Evolutionary conservation across 2,888 invertebrate species (phyloP), one percentile per base, ranked within the genome.

Genomic region (Xiphydria camelus): DNA sequence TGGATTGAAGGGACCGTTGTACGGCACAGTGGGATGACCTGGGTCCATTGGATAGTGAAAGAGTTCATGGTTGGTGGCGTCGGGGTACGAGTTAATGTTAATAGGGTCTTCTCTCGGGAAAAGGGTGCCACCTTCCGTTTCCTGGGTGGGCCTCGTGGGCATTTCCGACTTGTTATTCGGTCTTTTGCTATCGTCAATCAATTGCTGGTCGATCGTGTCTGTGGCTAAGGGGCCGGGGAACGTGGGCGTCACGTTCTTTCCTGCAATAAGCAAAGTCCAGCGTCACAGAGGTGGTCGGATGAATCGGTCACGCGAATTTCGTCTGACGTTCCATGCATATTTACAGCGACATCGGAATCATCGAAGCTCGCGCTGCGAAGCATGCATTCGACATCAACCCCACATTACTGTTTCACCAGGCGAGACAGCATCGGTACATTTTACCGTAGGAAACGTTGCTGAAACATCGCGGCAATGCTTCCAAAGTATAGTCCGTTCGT

Each of bases 1-100:
- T 7, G 79, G 77, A 68, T 68, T 77, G 53, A 76, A 76, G 4
- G 79, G 78, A 9, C 78, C 79, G 47, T 76, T 69, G 57, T 77
- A 77, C 2, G 75, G 64, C 15, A 65, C 41, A 7, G 66, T 70
- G 3, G 72, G 71, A 46, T 68, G 68, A 32, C 70, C 72, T 7
- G 74, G 70, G 43, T 73, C 70, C 70, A 73, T 72, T 3, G 73
- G 70, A 49, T 71, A 70, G 35, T 74, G 73, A 26, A 68, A 47
- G 3, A 56, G 29, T 39, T 55, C 49, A 36, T 45, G 29, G 21
- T 51, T 45, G 23, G 47, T 32, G 34, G 34, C 40, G 18, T 44
- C 47, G 23, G 35, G 37, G 10, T 37, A 18, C 5, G 37, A 12
- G 10, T 14, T 26, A 19, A 40, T 34, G 35, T 46, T 40, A 32